Evolutionary conservation across 2,113 vertebrate species (phyloP).

Genomic region (Silurus glanis): DNA sequence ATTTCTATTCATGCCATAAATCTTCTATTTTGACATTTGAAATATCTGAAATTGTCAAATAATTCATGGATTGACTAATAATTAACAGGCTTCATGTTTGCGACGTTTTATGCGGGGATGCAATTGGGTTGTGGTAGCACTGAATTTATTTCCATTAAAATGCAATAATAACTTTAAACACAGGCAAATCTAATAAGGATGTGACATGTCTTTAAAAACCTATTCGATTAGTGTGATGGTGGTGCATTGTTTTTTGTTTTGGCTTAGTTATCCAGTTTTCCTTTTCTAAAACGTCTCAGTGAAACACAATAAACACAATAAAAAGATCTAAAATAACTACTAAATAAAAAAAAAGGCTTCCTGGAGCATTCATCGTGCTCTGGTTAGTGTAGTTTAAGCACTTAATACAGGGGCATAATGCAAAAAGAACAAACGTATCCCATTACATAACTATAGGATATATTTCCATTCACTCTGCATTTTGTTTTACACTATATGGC

Average conservation of each 20-base stretch:
- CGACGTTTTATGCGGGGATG: background rate
- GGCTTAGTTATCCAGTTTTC: background rate
- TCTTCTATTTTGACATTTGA: background rate
- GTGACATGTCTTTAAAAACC: background rate
- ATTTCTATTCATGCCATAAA: background rate
- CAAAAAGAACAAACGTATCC: background rate
- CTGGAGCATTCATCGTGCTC: background rate
- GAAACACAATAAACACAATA: background rate
- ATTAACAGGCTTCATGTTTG: background rate
- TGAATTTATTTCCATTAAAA: background rate
- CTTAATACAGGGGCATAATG: background rate
- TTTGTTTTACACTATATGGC: background rate
- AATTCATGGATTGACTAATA: background rate
- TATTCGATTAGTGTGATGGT: background rate
- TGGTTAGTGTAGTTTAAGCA: background rate
- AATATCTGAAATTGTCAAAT: background rate
- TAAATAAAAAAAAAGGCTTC: background rate
- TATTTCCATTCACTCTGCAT: background rate
- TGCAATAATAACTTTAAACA: background rate
- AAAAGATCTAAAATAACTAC: background rate
- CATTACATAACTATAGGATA: background rate
- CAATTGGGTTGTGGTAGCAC: background rate
- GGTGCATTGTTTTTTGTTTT: background rate
- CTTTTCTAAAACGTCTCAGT: background rate
- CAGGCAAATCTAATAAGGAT: background rate